Evolutionary conservation across 2,888 invertebrate genomes (phyloP).

Genomic region (Crioceris asparagi): DNA sequence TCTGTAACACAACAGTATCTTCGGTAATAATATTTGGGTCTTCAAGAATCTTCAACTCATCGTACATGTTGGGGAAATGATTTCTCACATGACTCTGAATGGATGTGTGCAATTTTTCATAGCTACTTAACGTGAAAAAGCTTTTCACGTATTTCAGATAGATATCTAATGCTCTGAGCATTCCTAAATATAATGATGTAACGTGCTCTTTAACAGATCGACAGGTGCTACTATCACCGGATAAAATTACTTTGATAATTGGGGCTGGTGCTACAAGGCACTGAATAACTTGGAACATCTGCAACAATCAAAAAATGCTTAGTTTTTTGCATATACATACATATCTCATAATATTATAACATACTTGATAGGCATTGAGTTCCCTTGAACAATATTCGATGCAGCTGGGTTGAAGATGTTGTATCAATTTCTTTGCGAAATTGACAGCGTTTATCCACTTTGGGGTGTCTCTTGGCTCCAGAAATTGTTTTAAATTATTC

Average conservation of each 20-base stretch:
- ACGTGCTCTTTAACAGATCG: constrained; percentile 42
- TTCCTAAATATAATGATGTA: constrained; percentile 25
- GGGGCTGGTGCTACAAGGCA: constrained; percentile 27
- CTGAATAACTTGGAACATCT: constrained; percentile 30
- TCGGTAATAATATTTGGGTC: constrained; percentile 28
- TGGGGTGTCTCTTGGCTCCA: constrained; percentile 48
- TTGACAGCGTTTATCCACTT: constrained; percentile 44
- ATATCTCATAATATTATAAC: background rate
- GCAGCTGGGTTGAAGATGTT: constrained; percentile 41
- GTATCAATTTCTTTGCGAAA: constrained; percentile 41
- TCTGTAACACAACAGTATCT: constrained; percentile 18
- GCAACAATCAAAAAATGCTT: constrained; percentile 15
- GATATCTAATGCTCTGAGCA: constrained; percentile 21
- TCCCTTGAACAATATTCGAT: constrained; percentile 40
- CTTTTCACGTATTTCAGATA: constrained; percentile 17
- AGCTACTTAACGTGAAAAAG: constrained; percentile 17
- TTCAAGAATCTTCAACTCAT: too few species aligned
- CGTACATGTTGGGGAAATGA: constrained; percentile 37
- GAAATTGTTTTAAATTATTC: constrained; percentile 45
- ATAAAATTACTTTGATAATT: constrained; percentile 27
- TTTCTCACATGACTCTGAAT: constrained; percentile 22
- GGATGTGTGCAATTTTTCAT: constrained; percentile 15
- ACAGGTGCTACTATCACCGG: constrained; percentile 25
- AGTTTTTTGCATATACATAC: constrained; percentile 2
- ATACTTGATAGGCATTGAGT: background rate